phyloP scores from a whole-genome alignment of 2,888 invertebrate species.

The Agrotis clavis region DNA sequence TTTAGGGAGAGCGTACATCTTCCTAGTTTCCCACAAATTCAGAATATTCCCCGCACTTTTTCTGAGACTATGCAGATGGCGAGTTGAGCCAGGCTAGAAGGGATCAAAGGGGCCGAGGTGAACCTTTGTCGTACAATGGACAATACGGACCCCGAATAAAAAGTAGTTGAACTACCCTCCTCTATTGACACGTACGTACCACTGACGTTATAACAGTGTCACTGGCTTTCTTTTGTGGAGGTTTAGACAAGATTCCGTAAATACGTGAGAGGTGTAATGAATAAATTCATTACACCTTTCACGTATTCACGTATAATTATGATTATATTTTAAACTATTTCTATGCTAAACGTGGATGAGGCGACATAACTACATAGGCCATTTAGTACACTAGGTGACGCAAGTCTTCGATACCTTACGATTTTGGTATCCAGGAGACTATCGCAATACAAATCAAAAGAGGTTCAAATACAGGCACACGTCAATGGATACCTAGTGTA shows the following conservation, averaged over 20 bases:
- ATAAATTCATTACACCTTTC: too few relatives aligned
- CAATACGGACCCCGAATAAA: slow-evolving; percentile 53
- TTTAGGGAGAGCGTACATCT: too few relatives aligned
- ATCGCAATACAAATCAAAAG: too few relatives aligned
- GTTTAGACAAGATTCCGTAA: slow-evolving; percentile 17
- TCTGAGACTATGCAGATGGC: slow-evolving; percentile 51
- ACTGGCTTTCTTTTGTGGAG: slow-evolving; percentile 30
- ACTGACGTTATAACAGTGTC: slow-evolving; percentile 14
- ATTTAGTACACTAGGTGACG: too few relatives aligned
- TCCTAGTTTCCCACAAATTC: not conserved
- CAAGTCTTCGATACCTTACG: too few relatives aligned
- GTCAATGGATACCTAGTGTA: too few relatives aligned
- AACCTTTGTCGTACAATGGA: slow-evolving; percentile 55
- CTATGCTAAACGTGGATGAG: not conserved
- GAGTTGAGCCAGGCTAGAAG: slow-evolving; percentile 32
- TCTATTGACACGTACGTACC: slow-evolving; percentile 48
- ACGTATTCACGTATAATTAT: too few relatives aligned
- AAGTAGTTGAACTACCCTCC: slow-evolving; percentile 38
- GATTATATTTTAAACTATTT: not conserved
- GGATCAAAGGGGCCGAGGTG: slow-evolving; percentile 42
- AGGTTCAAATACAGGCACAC: too few relatives aligned
- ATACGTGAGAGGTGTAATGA: slow-evolving; percentile 27
- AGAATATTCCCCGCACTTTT: slow-evolving; percentile 5
- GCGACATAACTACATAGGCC: not conserved
- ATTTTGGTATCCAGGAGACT: too few relatives aligned